Evolutionary conservation across 2,797 vertebrate genomes (phyloP).

Genomic region (Sciurus carolinensis): DNA sequence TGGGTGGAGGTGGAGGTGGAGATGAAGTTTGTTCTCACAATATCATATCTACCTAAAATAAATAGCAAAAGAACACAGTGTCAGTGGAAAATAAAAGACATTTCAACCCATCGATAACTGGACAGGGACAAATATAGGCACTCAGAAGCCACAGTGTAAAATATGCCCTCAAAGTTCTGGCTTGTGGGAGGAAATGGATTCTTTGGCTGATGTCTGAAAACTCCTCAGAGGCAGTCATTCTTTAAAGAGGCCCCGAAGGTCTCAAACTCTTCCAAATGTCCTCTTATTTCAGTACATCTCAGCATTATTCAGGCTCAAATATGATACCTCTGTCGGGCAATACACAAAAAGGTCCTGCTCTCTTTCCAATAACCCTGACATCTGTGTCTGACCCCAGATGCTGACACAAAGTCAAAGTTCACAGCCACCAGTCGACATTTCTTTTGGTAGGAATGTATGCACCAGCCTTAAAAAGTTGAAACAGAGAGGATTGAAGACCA

Average conservation of each 20-base stretch:
- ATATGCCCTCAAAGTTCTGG: slow-evolving; percentile 5
- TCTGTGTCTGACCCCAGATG: neutral
- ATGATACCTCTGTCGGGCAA: neutral
- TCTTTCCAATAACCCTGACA: neutral
- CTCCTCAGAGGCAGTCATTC: slow-evolving; percentile 10
- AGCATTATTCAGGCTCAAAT: neutral
- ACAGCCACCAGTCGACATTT: neutral
- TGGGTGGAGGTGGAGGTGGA: neutral
- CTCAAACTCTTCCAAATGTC: neutral
- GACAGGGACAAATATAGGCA: slow-evolving; percentile 68
- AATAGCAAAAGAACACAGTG: slow-evolving; percentile 48
- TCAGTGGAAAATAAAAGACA: slow-evolving; percentile 65
- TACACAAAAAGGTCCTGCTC: neutral
- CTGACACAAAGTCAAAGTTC: neutral
- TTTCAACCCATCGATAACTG: slow-evolving; percentile 65
- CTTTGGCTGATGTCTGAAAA: slow-evolving; percentile 61
- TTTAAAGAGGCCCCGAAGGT: slow-evolving; percentile 4
- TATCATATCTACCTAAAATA: slow-evolving; percentile 63
- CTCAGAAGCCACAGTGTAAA: slow-evolving; percentile 62
- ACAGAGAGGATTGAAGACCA: neutral
- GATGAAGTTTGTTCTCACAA: slow-evolving; percentile 39
- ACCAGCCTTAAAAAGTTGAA: neutral
- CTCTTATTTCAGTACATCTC: neutral
- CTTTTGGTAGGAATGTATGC: slow-evolving; percentile 3
- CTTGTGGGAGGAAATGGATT: slow-evolving; percentile 75